These are phyloP conservation scores for Amblyopsis hoosieri DNA, from an alignment of 2,797 vertebrate genomes.

Conservation along the genomic window DNA sequence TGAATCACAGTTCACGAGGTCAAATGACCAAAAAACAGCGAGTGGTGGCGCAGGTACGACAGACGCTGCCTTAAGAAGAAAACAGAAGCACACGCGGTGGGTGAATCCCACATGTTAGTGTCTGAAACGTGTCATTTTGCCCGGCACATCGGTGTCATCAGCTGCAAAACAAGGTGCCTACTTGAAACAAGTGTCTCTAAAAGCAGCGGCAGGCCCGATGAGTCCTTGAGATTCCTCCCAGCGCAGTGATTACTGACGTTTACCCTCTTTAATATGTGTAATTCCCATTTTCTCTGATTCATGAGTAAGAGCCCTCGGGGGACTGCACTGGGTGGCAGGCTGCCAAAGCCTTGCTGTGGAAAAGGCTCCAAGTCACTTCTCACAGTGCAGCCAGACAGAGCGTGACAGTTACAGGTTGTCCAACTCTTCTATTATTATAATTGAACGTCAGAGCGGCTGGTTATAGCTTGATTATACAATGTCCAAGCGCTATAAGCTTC, in stretches of 20 bases:
- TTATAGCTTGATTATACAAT: slow-evolving; percentile 64
- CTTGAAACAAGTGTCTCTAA: slow-evolving; percentile 71
- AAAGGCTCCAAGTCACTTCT: slow-evolving; percentile 71
- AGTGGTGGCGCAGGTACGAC: slow-evolving; percentile 4
- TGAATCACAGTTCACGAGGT: slow-evolving; percentile 38
- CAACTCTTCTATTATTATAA: slow-evolving; percentile 73
- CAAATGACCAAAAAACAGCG: slow-evolving; percentile 9
- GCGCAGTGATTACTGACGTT: slow-evolving; percentile 82
- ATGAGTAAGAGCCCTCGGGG: slow-evolving; percentile 78
- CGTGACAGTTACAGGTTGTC: slow-evolving; percentile 68
- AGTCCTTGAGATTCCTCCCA: slow-evolving; percentile 76
- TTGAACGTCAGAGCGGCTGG: slow-evolving; percentile 48
- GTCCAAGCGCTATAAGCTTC: slow-evolving; percentile 55
- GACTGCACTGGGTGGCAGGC: slow-evolving; percentile 75
- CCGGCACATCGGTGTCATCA: slow-evolving; percentile 28
- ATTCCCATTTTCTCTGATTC: slow-evolving; percentile 84
- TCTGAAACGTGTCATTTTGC: slow-evolving; percentile 47
- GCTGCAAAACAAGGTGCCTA: slow-evolving; percentile 62
- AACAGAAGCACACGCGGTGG: slow-evolving; percentile 41
- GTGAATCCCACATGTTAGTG: slow-evolving; percentile 33
- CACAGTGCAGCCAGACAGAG: slow-evolving; percentile 62
- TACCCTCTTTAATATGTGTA: slow-evolving; percentile 86
- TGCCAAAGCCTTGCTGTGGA: slow-evolving; percentile 77
- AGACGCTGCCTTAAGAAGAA: slow-evolving; percentile 32
- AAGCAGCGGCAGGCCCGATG: slow-evolving; percentile 68